These are phyloP conservation scores for Drosophila insularis DNA, from an alignment of 1,140 invertebrate genomes.

Conservation along the genomic window DNA sequence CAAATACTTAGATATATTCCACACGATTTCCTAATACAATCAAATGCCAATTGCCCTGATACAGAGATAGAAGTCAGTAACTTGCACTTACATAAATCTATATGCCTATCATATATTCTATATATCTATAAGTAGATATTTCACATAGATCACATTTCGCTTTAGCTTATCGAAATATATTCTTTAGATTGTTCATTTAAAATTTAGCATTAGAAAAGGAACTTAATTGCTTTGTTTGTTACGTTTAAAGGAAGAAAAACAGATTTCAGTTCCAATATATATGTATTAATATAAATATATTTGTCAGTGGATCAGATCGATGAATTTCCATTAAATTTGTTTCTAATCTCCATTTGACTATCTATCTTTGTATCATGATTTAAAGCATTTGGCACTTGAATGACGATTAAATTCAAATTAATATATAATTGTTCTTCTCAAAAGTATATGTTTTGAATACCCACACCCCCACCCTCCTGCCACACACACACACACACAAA, in stretches of 20 bases:
- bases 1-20: neutral
- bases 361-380: constrained; percentile 5
- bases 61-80: neutral
- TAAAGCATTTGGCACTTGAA: neutral
- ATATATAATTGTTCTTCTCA: neutral
- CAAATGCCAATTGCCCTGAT: neutral
- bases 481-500: neutral
- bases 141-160: no score
- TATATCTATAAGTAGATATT: no score
- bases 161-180: no score
- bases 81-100: neutral
- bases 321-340: neutral
- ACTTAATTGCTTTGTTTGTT: no score
- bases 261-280: no score
- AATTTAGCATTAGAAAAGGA: no score
- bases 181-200: no score
- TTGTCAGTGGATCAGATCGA: no score
- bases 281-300: no score
- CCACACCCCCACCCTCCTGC: neutral
- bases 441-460: neutral
- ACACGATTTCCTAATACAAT: neutral
- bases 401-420: neutral
- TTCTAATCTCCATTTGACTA: neutral
- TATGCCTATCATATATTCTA: neutral
- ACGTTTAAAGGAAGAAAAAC: no score